Evolutionary conservation across 2,888 invertebrate species (phyloP), one percentile per base, ranked within the genome.

Genomic region (Brenthis daphne): DNA sequence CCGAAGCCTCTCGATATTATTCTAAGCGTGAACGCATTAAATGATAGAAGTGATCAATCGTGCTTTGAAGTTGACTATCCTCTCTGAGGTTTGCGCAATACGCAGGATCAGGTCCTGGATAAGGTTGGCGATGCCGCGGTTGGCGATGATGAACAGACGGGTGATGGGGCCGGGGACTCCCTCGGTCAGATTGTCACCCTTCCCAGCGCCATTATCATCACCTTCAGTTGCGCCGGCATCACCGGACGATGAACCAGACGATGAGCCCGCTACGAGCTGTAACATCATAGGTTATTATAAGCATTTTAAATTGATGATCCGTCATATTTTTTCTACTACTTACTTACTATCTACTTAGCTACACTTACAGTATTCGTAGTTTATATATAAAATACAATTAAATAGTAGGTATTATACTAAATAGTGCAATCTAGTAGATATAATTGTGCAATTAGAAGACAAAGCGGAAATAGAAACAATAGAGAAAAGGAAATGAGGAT

Each of bases 51-150:
- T 97, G 90, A 97, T 96, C 84, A 97, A 94, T 94, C 97, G 95
- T 87, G 97, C 97, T 94, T 97, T 97, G 95, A 97, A 97, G 96
- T 97, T 97, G 84, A 97, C 97, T 94, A 97, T 96, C 90, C 96
- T 95, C 92, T 97, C 97, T 86, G 97, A 97, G 85, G 97, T 97
- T 89, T 97, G 97, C 70, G 97, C 97, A 88, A 97, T 94, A 88
- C 97, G 97, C 86, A 97, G 94, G 90, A 97, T 97, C 81, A 97
- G 94, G 91, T 97, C 97, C 89, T 97, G 97, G 79, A 97, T 95
- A 79, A 97, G 94, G 88, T 97, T 97, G 80, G 97, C 96, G 80
- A 97, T 94, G 77, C 97, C 97, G 78, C 97, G 94, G 90, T 97
- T 97, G 80, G 97, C 97, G 82, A 97, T 95, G 81, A 97, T 96